A percentile compares a stretch with the other conserved stretches of the same genome.
Conservation (phyloP, 2,888 invertebrate species). For the Cremastinae sp. region DNA sequence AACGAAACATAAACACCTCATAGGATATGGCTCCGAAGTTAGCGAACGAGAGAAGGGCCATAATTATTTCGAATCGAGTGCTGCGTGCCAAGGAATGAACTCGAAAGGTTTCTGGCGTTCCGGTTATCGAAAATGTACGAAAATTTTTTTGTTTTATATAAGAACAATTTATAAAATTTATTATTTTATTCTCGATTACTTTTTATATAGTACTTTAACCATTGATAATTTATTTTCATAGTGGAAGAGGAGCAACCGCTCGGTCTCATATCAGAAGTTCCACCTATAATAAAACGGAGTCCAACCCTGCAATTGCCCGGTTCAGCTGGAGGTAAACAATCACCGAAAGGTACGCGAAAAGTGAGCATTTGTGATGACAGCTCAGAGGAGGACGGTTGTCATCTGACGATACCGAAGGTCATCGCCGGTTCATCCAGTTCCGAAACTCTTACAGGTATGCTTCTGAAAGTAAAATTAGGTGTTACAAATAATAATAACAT, state of each 20-base stretch:
- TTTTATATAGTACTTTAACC: not conserved
- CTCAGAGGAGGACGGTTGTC: slow-evolving; percentile 83
- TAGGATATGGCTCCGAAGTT: slow-evolving; percentile 88
- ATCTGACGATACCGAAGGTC: slow-evolving; percentile 87
- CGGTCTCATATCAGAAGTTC: slow-evolving; percentile 75
- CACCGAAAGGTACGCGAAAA: slow-evolving; percentile 73
- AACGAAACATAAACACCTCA: no score
- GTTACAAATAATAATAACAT: not conserved
- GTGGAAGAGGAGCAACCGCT: slow-evolving; percentile 81
- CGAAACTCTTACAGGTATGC: slow-evolving; percentile 87
- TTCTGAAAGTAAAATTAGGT: no score
- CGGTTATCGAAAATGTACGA: slow-evolving; percentile 84
- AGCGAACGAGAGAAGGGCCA: slow-evolving; percentile 84
- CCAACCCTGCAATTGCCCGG: slow-evolving; percentile 67
- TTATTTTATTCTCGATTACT: slow-evolving; percentile 2
- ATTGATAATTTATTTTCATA: slow-evolving; percentile 62
- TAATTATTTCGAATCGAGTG: slow-evolving; percentile 81
- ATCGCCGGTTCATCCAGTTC: slow-evolving; percentile 88
- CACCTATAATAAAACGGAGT: slow-evolving; percentile 74
- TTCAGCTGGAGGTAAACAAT: slow-evolving; percentile 61
- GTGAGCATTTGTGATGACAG: slow-evolving; percentile 81
- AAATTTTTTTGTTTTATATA: no score
- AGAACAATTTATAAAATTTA: no score
- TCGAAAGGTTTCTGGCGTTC: slow-evolving; percentile 83
- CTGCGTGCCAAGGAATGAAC: slow-evolving; percentile 76